A percentile compares a stretch with the other conserved stretches of the same genome.
Conservation (phyloP, 2,888 invertebrate genomes). For the Chirona hameri region DNA sequence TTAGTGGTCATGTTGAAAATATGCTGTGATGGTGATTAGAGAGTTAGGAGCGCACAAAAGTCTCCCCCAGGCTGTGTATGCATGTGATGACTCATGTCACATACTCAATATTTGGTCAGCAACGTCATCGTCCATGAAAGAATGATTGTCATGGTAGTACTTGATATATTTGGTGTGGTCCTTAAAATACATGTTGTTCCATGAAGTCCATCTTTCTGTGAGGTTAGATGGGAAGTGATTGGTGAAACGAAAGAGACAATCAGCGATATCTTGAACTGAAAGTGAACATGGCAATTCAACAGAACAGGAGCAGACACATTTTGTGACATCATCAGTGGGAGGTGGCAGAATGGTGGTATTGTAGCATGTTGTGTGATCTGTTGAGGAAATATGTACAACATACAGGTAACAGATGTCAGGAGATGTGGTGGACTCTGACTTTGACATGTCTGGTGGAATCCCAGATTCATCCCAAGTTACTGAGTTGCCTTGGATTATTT, state of each 20-base stretch:
- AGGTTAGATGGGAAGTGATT: background rate
- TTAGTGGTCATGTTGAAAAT: background rate
- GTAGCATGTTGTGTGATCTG: too few species aligned
- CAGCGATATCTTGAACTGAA: too few species aligned
- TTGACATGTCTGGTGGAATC: too few species aligned
- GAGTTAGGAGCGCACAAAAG: background rate
- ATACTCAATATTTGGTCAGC: background rate
- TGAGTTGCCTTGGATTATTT: too few species aligned
- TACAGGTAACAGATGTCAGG: too few species aligned
- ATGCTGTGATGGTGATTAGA: background rate
- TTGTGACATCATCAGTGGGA: background rate
- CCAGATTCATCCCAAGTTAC: too few species aligned
- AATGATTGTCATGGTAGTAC: background rate
- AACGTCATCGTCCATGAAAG: background rate
- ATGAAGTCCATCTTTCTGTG: background rate
- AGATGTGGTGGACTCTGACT: too few species aligned
- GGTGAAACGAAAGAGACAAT: too few species aligned
- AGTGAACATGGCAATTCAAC: background rate
- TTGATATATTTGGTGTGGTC: background rate
- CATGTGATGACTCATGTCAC: too few species aligned
- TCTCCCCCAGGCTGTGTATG: too few species aligned
- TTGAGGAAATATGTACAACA: too few species aligned
- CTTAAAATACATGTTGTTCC: background rate
- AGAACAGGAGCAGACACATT: background rate
- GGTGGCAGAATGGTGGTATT: too few species aligned